These are phyloP conservation scores for Chloroclystis v-ata DNA, from an alignment of 2,888 invertebrate species.

Conservation along the genomic window DNA sequence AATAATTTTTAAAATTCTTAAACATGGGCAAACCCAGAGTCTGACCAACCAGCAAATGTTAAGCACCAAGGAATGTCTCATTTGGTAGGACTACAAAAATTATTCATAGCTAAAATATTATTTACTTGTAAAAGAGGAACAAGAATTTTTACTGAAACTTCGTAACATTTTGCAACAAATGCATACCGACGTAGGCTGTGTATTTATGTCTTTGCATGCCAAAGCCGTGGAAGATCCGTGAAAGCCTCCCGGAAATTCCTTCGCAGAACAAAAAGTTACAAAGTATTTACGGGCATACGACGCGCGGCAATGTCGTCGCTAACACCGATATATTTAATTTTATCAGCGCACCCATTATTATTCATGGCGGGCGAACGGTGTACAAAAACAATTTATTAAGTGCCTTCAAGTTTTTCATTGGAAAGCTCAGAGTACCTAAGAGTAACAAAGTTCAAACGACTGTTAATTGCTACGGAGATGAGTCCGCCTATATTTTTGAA, in stretches of 20 bases:
- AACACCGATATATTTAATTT: constrained; percentile 18
- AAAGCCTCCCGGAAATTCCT: constrained; percentile 15
- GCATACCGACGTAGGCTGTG: constrained; percentile 8
- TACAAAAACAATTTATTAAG: constrained; percentile 21
- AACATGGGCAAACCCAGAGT: no score
- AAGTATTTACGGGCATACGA: constrained; percentile 14
- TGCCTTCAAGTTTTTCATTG: constrained; percentile 14
- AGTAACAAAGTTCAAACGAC: constrained; percentile 11
- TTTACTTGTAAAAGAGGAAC: no score
- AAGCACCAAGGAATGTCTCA: no score
- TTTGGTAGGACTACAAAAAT: no score
- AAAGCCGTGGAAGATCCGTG: constrained; percentile 7
- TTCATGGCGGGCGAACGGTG: constrained; percentile 19
- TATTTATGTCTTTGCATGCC: constrained; percentile 6
- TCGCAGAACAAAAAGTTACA: constrained; percentile 14
- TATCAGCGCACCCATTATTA: constrained; percentile 18
- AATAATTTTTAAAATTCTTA: no score
- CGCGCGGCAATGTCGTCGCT: constrained; percentile 8
- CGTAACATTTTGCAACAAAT: not conserved
- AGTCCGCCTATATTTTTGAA: constrained; percentile 13
- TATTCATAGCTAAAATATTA: no score
- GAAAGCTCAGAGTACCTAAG: constrained; percentile 13
- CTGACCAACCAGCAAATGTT: no score
- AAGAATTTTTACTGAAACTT: not conserved
- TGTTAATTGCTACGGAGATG: constrained; percentile 13